These are phyloP conservation scores for Hiodon alosoides DNA, from an alignment of 2,113 vertebrate genomes.

Conservation along the genomic window DNA sequence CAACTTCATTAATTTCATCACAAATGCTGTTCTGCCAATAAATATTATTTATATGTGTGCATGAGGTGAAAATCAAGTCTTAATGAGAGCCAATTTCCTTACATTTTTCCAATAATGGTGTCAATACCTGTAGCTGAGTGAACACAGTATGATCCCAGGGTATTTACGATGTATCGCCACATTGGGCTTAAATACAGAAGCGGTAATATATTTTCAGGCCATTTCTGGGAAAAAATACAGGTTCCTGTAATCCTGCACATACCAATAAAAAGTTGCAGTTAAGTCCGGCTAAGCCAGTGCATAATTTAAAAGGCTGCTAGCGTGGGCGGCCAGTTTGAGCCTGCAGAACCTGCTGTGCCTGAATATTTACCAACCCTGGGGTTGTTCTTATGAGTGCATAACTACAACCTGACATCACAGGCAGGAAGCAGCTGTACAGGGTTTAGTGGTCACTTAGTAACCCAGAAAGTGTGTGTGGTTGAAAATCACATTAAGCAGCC, in stretches of 20 bases:
- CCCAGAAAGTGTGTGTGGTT: constrained; percentile 35
- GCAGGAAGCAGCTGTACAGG: constrained; percentile 62
- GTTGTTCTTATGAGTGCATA: constrained; percentile 45
- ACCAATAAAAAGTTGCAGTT: neutral
- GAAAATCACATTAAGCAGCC: constrained; percentile 46
- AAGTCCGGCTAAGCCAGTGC: constrained; percentile 19
- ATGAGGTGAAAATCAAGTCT: neutral
- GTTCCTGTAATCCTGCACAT: neutral
- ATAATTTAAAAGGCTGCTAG: neutral
- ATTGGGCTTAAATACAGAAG: neutral
- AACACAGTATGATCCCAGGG: neutral
- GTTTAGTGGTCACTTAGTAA: constrained; percentile 42
- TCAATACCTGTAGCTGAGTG: neutral
- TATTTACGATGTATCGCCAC: neutral
- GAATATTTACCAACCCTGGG: constrained; percentile 46
- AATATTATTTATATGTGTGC: too few species aligned
- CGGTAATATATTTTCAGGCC: neutral
- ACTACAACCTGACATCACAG: constrained; percentile 60
- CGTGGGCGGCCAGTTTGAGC: constrained; percentile 19
- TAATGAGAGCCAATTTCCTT: neutral
- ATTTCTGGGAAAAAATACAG: neutral
- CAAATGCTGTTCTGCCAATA: too few species aligned
- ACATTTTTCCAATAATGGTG: neutral
- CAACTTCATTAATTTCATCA: too few species aligned
- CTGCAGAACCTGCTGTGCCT: constrained; percentile 37